phyloP scores from a whole-genome alignment of 2,888 invertebrate genomes.

The Lithophane semibrunnea region DNA sequence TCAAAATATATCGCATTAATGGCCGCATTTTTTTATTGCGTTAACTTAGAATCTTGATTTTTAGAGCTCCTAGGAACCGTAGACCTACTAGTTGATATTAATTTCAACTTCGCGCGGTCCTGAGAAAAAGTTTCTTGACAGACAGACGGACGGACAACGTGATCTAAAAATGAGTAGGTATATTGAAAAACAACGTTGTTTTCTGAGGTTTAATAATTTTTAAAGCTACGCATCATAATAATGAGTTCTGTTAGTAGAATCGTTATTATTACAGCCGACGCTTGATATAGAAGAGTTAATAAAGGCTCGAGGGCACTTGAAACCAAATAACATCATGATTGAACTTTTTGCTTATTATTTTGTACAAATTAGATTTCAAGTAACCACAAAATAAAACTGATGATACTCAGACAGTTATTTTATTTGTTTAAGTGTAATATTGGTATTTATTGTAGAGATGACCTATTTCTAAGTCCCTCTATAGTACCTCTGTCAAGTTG shows the following conservation, averaged over 20 bases:
- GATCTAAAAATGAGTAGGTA: background rate
- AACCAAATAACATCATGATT: slow-evolving; percentile 29
- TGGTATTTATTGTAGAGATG: background rate
- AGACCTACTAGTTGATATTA: background rate
- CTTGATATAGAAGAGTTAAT: slow-evolving; percentile 24
- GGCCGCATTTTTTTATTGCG: background rate
- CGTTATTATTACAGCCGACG: slow-evolving; percentile 29
- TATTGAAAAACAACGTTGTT: too few species aligned
- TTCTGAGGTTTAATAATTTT: slow-evolving; percentile 2
- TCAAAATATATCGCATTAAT: background rate
- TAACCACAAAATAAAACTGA: slow-evolving; percentile 14
- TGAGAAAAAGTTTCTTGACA: background rate
- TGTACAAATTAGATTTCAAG: slow-evolving; percentile 41
- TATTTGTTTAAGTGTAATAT: background rate
- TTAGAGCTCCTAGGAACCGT: background rate
- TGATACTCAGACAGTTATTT: background rate
- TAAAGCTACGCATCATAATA: slow-evolving; percentile 8
- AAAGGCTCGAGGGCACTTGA: slow-evolving; percentile 39
- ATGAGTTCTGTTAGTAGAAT: background rate
- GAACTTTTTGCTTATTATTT: slow-evolving; percentile 45
- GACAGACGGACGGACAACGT: background rate
- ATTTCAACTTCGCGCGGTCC: background rate
- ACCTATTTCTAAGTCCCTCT: background rate
- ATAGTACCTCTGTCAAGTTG: background rate
- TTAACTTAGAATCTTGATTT: background rate